These are phyloP conservation scores for Amaurobius ferox DNA, from an alignment of 2,888 invertebrate species.

Conservation along the genomic window DNA sequence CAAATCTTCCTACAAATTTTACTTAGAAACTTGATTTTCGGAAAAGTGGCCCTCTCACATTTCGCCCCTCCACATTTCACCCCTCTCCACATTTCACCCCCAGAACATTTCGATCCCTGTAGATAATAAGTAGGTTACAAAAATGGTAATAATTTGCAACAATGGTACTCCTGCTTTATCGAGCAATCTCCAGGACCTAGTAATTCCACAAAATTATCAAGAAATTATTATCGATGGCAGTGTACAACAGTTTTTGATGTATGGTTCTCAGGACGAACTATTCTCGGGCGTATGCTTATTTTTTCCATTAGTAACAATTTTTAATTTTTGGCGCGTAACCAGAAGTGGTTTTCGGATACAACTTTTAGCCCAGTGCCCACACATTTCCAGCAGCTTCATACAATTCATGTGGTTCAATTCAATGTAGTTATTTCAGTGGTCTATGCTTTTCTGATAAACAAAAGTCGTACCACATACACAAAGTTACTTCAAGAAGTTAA, in stretches of 20 bases:
- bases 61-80: too few relatives aligned
- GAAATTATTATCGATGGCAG: slow-evolving; percentile 28
- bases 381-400: slow-evolving; percentile 22
- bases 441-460: slow-evolving; percentile 11
- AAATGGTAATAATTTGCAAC: too few relatives aligned
- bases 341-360: slow-evolving; percentile 18
- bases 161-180: too few relatives aligned
- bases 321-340: not conserved
- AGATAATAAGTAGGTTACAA: too few relatives aligned
- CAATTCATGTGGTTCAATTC: slow-evolving; percentile 6
- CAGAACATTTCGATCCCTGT: too few relatives aligned
- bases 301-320: slow-evolving; percentile 22
- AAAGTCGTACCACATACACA: not conserved
- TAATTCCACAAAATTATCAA: slow-evolving; percentile 30
- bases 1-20: too few relatives aligned
- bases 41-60: too few relatives aligned
- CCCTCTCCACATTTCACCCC: too few relatives aligned
- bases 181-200: slow-evolving; percentile 12
- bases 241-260: slow-evolving; percentile 30
- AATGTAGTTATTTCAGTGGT: not conserved
- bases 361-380: slow-evolving; percentile 12
- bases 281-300: not conserved
- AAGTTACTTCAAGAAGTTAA: too few relatives aligned
- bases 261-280: slow-evolving; percentile 24
- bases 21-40: too few relatives aligned